Conservation (phyloP, 1,140 invertebrate species). For the Drosophila nikananu region DNA sequence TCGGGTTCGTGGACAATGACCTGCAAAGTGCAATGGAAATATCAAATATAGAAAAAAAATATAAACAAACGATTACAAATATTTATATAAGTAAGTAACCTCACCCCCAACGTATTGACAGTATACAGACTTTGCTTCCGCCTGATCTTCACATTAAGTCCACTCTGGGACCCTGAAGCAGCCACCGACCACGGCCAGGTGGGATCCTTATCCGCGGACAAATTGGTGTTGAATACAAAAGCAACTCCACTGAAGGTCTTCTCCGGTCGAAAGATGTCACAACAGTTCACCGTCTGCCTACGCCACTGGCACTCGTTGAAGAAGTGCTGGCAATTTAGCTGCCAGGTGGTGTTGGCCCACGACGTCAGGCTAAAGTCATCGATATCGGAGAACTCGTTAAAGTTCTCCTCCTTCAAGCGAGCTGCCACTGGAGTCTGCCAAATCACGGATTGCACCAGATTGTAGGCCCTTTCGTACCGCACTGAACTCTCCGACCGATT, state of each 20-base stretch:
- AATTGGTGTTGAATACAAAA: slow-evolving; percentile 56
- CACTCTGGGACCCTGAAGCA: slow-evolving; percentile 46
- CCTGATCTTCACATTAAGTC: slow-evolving; percentile 46
- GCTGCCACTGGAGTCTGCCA: slow-evolving; percentile 16
- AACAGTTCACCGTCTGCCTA: slow-evolving; percentile 53
- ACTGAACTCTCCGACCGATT: not conserved
- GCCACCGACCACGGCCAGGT: slow-evolving; percentile 71
- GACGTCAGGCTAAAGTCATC: not conserved
- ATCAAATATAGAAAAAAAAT: no score
- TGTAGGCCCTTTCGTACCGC: slow-evolving; percentile 12
- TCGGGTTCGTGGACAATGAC: slow-evolving; percentile 61
- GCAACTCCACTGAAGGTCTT: slow-evolving; percentile 32
- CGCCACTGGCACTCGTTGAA: slow-evolving; percentile 68
- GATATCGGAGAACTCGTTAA: slow-evolving; percentile 24
- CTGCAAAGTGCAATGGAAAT: slow-evolving; percentile 8
- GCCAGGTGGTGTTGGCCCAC: slow-evolving; percentile 4
- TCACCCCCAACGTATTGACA: slow-evolving; percentile 55
- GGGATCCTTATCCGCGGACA: slow-evolving; percentile 7
- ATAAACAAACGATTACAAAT: not conserved
- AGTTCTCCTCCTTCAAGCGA: not conserved
- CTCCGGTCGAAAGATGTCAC: slow-evolving; percentile 43
- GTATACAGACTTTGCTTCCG: slow-evolving; percentile 9
- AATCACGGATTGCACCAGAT: slow-evolving; percentile 43
- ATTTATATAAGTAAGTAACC: slow-evolving; percentile 13
- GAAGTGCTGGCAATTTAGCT: slow-evolving; percentile 48